Evolutionary conservation across 2,888 invertebrate species (phyloP), one percentile per base, ranked within the genome.

Genomic region (Drosophila rellima): DNA sequence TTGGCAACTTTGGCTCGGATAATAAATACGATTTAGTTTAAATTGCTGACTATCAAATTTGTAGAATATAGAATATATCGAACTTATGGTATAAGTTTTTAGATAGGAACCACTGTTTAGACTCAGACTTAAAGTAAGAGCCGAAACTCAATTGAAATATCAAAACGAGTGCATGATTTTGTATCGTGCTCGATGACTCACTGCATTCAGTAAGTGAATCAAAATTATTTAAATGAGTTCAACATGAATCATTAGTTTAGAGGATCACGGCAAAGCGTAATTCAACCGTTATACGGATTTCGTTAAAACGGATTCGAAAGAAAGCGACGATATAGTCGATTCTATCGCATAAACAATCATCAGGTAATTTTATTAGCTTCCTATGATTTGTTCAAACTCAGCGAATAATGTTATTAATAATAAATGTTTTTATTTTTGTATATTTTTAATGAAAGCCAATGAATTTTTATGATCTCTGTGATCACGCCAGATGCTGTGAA

Each of bases 331-430:
- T 13, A 20, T 37, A 7, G 7, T 29, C 15, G 26, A 37, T 10
- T 7, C 45, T 51, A 51, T 51, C 2, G 39, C 42, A 37, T 71
- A 55, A 62, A 72, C 55, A 68, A 75, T 55, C 51, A 63, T 29
- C 48, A 42, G 63, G 39, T 45, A 77, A 52, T 77, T 59, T 37
- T 37, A 63, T 63, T 47, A 26, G 63, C 33, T 70, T 55, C 18
- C n/a, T 51, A 17, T 40, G 45, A 56, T 15, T n/a, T 29, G 6
- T 7, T 18, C 8, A 6, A 45, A 47, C 6, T 35, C 1, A 40
- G 4, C 17, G 3, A 31, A 47, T 45, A 35, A 62, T 54, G 45
- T 40, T 52, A 15, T 40, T 51, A 29, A 15, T 48, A 26, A 52
- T 48, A 31, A 20, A 45, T 45, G n/a, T 26, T 23, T 26, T 18